Conservation (phyloP, 2,113 vertebrate genomes). For the Clarias macrocephalus region DNA sequence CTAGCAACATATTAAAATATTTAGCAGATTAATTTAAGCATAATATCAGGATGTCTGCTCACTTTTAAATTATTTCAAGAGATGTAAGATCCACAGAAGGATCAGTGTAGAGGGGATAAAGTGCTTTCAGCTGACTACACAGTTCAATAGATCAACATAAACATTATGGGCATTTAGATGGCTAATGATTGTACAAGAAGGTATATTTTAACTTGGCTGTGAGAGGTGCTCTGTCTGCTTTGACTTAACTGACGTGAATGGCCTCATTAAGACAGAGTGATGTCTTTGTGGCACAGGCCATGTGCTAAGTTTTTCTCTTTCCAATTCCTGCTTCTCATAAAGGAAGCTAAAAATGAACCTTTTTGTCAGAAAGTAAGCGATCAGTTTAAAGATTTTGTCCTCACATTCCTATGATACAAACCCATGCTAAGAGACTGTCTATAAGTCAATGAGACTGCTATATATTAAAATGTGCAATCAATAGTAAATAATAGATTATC, state of each 20-base stretch:
- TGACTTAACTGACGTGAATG: constrained; percentile 50
- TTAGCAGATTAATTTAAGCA: constrained; percentile 10
- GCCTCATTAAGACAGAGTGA: constrained; percentile 54
- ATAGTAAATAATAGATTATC: no score
- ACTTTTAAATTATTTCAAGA: constrained; percentile 32
- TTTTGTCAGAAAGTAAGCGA: constrained; percentile 14
- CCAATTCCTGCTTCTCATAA: constrained; percentile 38
- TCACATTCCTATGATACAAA: background rate
- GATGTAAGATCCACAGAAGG: constrained; percentile 34
- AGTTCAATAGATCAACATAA: constrained; percentile 48
- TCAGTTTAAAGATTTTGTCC: background rate
- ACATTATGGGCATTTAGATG: constrained; percentile 54
- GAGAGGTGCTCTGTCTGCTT: constrained; percentile 43
- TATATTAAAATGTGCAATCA: no score
- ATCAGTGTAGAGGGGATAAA: constrained; percentile 49
- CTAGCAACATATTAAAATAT: background rate
- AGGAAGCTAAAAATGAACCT: constrained; percentile 14
- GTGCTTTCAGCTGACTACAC: constrained; percentile 40
- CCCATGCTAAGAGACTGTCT: background rate
- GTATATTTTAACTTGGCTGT: constrained; percentile 42
- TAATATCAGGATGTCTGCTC: constrained; percentile 12
- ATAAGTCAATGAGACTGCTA: no score
- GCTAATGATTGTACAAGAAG: constrained; percentile 47
- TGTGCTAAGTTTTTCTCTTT: constrained; percentile 43
- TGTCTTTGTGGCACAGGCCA: constrained; percentile 43